Conservation (phyloP, 2,888 invertebrate species). For the Oscheius sp. region DNA sequence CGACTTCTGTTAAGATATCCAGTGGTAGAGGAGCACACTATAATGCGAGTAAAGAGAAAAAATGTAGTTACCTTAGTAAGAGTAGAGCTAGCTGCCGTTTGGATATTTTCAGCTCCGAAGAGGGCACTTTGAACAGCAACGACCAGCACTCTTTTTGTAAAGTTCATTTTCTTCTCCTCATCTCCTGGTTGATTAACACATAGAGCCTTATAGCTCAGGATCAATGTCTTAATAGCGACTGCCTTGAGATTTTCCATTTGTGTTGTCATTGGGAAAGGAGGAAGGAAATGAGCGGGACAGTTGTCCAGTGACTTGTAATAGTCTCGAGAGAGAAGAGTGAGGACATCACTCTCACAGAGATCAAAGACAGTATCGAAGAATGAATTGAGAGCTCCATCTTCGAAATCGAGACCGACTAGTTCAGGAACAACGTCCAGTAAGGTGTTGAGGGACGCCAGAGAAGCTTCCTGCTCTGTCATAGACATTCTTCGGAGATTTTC, state of each 20-base stretch:
- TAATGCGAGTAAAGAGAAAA: background rate
- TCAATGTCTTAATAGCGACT: slow-evolving; percentile 34
- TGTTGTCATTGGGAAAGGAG: slow-evolving; percentile 39
- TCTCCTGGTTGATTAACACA: background rate
- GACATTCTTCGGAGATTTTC: slow-evolving; percentile 5
- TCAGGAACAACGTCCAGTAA: slow-evolving; percentile 4
- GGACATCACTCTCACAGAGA: slow-evolving; percentile 17
- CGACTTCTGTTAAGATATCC: background rate
- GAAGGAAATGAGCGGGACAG: slow-evolving; percentile 50
- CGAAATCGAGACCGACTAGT: slow-evolving; percentile 1
- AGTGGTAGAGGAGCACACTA: slow-evolving; percentile 9
- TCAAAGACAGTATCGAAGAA: slow-evolving; percentile 22
- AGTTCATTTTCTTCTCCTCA: slow-evolving; percentile 1
- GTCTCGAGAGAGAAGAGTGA: slow-evolving; percentile 20
- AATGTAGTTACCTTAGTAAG: background rate
- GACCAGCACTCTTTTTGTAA: background rate
- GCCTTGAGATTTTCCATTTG: slow-evolving; percentile 39
- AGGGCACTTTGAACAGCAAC: slow-evolving; percentile 5
- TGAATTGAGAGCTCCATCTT: background rate
- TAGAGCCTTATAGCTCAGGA: slow-evolving; percentile 25
- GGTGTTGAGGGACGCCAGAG: background rate
- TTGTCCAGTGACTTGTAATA: slow-evolving; percentile 44
- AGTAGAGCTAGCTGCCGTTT: background rate
- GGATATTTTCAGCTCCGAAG: slow-evolving; percentile 4
- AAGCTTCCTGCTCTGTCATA: slow-evolving; percentile 18